Evolutionary conservation across 2,113 vertebrate species (phyloP).

Genomic region (Actinemys pallida): DNA sequence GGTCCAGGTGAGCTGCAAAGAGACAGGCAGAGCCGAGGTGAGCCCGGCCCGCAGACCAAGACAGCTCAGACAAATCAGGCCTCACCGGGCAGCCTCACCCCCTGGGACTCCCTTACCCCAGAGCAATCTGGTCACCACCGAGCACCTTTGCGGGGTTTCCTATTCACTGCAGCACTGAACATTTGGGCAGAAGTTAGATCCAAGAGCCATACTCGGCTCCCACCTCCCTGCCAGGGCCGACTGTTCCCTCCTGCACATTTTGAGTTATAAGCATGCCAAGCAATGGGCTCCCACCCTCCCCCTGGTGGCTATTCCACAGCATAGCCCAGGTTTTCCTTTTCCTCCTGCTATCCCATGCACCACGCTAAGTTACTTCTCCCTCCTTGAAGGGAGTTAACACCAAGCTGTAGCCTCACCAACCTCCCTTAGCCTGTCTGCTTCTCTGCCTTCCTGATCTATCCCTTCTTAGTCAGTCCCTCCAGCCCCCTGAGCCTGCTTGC

Average conservation of each 20-base stretch:
- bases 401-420: not conserved
- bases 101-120: fast-evolving
- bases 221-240: fast-evolving
- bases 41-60: fast-evolving
- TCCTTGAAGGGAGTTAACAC: not conserved
- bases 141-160: not conserved
- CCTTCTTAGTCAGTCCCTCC: not conserved
- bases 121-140: not conserved
- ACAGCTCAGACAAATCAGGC: fast-evolving
- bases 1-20: constrained; percentile 85
- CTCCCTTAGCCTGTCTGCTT: not conserved
- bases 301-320: not conserved
- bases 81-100: fast-evolving
- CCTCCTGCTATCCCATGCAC: fast-evolving
- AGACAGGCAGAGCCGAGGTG: fast-evolving
- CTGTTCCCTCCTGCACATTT: not conserved
- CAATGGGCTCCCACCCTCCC: not conserved
- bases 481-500: fast-evolving
- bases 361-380: not conserved
- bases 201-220: not conserved
- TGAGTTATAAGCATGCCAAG: fast-evolving
- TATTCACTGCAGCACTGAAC: not conserved
- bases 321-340: fast-evolving
- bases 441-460: not conserved
- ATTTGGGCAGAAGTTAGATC: not conserved